A percentile compares a stretch with the other conserved stretches of the same genome.
phyloP scores from a whole-genome alignment of 2,888 invertebrate genomes.

The Hydrotaea cyrtoneurina region DNA sequence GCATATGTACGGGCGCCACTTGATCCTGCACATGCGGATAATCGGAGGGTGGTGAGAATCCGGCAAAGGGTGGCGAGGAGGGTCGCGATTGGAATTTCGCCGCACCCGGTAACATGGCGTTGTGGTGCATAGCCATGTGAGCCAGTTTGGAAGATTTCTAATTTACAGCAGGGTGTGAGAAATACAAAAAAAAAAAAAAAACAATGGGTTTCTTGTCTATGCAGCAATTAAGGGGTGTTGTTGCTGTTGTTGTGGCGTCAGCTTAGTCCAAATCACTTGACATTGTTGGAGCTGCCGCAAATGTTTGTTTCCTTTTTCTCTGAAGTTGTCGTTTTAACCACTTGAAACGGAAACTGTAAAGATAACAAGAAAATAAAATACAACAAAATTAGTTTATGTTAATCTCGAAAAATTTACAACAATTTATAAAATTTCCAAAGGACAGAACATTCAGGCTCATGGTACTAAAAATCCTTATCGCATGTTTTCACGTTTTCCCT shows the following conservation, averaged over 20 bases:
- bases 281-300: conserved; percentile 1
- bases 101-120: conserved; percentile 76
- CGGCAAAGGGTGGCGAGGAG: conserved; percentile 83
- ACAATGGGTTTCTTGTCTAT: neutral
- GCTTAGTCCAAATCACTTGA: conserved; percentile 34
- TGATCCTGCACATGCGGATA: conserved; percentile 83
- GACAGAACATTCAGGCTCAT: neutral
- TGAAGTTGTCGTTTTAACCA: neutral
- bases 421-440: neutral
- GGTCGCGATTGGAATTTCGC: conserved; percentile 79
- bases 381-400: conserved; percentile 6
- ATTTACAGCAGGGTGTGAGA: neutral
- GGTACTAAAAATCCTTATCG: neutral
- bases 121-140: conserved; percentile 69
- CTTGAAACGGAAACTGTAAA: conserved; percentile 51
- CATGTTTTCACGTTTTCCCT: neutral
- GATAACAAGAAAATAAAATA: conserved; percentile 48
- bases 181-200: neutral
- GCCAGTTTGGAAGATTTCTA: conserved; percentile 57
- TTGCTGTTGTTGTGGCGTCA: neutral
- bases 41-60: conserved; percentile 89
- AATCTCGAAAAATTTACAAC: neutral
- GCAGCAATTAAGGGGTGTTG: neutral
- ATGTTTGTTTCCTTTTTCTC: conserved; percentile 12
- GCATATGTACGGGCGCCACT: conserved; percentile 52